These are phyloP conservation scores for Euproctis similis DNA, from an alignment of 2,888 invertebrate species.

Conservation along the genomic window DNA sequence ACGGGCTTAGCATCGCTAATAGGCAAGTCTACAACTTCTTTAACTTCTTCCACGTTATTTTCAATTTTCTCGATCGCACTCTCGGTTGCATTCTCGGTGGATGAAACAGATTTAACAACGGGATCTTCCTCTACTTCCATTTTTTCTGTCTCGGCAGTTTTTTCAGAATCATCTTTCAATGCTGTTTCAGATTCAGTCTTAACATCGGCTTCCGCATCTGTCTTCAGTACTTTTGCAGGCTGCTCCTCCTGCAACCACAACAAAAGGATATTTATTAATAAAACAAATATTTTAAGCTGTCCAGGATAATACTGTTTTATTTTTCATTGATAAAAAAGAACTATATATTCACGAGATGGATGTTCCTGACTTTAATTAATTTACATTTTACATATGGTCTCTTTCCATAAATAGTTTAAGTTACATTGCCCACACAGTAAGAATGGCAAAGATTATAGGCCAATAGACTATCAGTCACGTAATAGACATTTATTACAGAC, in stretches of 20 bases:
- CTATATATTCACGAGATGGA: no score
- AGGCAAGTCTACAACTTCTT: constrained; percentile 30
- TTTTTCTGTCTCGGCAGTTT: constrained; percentile 31
- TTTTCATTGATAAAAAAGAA: no score
- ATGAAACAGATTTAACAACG: constrained; percentile 7
- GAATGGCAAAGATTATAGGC: no score
- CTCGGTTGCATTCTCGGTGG: constrained; percentile 8
- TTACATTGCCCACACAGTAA: no score
- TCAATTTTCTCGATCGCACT: constrained; percentile 25
- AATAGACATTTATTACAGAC: no score
- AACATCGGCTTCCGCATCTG: constrained; percentile 47
- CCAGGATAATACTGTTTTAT: no score
- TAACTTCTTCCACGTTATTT: constrained; percentile 36
- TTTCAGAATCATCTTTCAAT: neutral
- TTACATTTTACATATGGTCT: no score
- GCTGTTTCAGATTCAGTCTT: constrained; percentile 33
- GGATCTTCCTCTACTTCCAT: constrained; percentile 45
- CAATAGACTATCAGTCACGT: no score
- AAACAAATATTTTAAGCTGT: no score
- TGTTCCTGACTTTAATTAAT: no score
- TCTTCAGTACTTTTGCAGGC: constrained; percentile 75
- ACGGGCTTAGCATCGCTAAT: constrained; percentile 36
- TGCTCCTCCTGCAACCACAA: constrained; percentile 47
- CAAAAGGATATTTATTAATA: no score
- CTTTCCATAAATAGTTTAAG: no score